These are phyloP conservation scores for Pelecanus crispus DNA, from an alignment of 2,113 vertebrate species.

Conservation along the genomic window DNA sequence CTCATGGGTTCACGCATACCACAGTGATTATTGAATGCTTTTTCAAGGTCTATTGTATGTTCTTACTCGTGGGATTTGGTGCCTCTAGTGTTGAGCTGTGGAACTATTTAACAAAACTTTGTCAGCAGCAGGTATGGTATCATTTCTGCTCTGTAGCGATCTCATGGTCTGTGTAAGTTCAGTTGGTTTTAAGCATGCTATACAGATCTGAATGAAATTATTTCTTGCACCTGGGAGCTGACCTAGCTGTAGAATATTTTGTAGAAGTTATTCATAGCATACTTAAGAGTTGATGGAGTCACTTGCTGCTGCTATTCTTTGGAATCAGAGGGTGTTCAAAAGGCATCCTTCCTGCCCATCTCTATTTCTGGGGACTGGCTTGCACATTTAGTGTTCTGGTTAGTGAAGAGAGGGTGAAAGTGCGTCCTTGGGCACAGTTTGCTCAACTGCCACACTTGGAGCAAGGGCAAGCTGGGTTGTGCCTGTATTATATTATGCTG, in stretches of 20 bases:
- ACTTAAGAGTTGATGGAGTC: neutral
- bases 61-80: neutral
- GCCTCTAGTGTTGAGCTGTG: slow-evolving; percentile 38
- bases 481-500: no score
- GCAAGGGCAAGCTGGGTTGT: neutral
- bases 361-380: neutral
- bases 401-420: neutral
- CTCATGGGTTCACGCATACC: slow-evolving; percentile 13
- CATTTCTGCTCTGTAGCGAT: neutral
- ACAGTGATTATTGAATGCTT: slow-evolving; percentile 32
- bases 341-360: neutral
- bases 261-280: rapidly evolving
- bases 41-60: neutral
- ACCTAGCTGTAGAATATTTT: neutral
- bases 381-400: neutral
- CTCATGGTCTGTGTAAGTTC: neutral
- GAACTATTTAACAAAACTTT: neutral
- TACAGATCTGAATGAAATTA: neutral
- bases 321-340: neutral
- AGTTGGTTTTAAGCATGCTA: neutral
- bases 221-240: neutral
- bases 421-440: neutral
- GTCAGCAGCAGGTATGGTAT: neutral
- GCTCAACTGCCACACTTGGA: neutral
- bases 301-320: neutral